Percentiles rank a stretch among this genome's conserved stretches.
phyloP scores from a whole-genome alignment of 1,140 invertebrate species.

The Trissolcus basalis region DNA sequence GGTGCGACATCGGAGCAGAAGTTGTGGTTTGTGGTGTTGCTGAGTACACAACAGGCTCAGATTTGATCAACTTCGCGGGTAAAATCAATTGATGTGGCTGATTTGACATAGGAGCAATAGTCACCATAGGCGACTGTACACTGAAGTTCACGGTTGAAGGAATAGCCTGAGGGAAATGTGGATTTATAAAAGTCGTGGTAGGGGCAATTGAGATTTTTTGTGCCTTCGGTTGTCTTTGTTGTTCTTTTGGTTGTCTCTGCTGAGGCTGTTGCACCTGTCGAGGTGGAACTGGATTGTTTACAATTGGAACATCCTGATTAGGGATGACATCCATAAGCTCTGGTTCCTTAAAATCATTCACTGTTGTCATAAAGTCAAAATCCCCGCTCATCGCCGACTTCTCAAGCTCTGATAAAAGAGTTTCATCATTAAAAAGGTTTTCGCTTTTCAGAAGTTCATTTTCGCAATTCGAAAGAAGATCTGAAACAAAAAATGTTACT shows the following conservation, averaged over 20 bases:
- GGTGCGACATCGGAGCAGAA: slow-evolving; percentile 72
- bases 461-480: slow-evolving; percentile 71
- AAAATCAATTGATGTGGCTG: slow-evolving; percentile 69
- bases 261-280: slow-evolving; percentile 14
- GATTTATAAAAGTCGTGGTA: slow-evolving; percentile 65
- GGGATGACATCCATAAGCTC: slow-evolving; percentile 48
- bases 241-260: slow-evolving; percentile 42
- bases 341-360: slow-evolving; percentile 57
- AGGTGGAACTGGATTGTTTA: slow-evolving; percentile 18
- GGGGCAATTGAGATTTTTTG: slow-evolving; percentile 65
- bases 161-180: slow-evolving; percentile 67
- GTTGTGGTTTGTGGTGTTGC: slow-evolving; percentile 64
- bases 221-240: slow-evolving; percentile 33
- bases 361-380: slow-evolving; percentile 68
- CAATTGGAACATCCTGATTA: slow-evolving; percentile 45
- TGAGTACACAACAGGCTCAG: slow-evolving; percentile 72
- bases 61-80: slow-evolving; percentile 73
- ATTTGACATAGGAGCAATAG: slow-evolving; percentile 67
- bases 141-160: slow-evolving; percentile 71
- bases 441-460: slow-evolving; percentile 72
- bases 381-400: slow-evolving; percentile 67
- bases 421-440: slow-evolving; percentile 70
- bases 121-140: slow-evolving; percentile 71
- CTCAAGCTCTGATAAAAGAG: slow-evolving; percentile 67
- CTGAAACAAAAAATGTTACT: slow-evolving; percentile 57